phyloP scores from a whole-genome alignment of 2,797 vertebrate species.

The Perdix hodgsoniae region DNA sequence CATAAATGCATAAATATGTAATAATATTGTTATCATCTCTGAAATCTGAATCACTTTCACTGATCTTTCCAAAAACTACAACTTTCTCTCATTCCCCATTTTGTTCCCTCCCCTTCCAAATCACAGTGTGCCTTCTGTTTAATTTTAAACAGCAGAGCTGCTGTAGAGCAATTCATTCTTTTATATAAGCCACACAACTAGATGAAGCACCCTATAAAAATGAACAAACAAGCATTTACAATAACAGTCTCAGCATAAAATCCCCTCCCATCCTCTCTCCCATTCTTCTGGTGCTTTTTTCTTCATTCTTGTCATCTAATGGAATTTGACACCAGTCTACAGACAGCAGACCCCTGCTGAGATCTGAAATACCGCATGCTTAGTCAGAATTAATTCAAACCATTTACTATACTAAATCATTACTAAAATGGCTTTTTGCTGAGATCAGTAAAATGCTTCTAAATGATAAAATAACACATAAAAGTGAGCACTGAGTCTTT shows the following conservation, averaged over 20 bases:
- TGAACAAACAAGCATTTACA: constrained; percentile 12
- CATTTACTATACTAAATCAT: not conserved
- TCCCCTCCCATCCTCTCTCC: not conserved
- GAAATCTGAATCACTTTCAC: constrained; percentile 7
- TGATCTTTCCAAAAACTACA: not conserved
- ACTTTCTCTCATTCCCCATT: not conserved
- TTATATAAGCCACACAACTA: not conserved
- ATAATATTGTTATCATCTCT: not conserved
- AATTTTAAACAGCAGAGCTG: constrained; percentile 15
- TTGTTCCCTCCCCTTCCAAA: not conserved
- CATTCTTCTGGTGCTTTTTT: not conserved
- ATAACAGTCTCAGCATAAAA: not conserved
- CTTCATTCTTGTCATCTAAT: not conserved
- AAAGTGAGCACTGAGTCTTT: not conserved
- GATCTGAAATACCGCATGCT: not conserved
- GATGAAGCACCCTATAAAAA: not conserved
- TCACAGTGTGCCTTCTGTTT: not conserved
- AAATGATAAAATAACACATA: too few relatives aligned
- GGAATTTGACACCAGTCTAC: constrained; percentile 17
- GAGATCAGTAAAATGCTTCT: not conserved
- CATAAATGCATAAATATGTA: constrained; percentile 14
- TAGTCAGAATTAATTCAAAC: not conserved
- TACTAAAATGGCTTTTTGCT: not conserved
- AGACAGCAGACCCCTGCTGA: not conserved
- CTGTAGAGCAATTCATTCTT: not conserved